Evolutionary conservation across 2,888 invertebrate species (phyloP).

Genomic region (Tanypteryx hageni): DNA sequence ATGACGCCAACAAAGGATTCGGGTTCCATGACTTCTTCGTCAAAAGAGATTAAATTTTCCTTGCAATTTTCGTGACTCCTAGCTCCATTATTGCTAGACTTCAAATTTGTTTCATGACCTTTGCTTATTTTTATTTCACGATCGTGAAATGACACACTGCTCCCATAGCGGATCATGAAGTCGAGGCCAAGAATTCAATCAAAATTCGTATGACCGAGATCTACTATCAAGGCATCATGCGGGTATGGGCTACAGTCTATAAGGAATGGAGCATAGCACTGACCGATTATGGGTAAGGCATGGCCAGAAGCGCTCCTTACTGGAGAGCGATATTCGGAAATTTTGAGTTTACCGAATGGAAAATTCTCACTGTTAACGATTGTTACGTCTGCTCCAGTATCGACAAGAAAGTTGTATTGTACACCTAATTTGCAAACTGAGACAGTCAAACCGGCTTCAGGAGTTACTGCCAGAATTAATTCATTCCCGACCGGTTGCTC

Average conservation of each 20-base stretch:
- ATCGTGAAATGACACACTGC: not conserved
- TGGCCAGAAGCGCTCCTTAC: not conserved
- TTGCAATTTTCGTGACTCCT: no score
- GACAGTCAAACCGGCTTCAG: not conserved
- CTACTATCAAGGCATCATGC: no score
- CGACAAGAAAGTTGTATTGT: not conserved
- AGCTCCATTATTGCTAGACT: no score
- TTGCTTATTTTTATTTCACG: not conserved
- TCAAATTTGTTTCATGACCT: not conserved
- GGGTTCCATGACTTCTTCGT: no score
- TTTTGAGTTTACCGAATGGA: not conserved
- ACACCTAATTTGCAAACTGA: not conserved
- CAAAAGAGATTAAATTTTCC: no score
- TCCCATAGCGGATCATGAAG: not conserved
- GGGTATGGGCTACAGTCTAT: not conserved
- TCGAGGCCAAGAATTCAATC: not conserved
- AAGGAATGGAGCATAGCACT: not conserved
- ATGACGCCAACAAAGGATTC: no score
- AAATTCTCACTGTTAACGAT: not conserved
- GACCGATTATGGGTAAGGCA: not conserved
- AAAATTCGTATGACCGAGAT: not conserved
- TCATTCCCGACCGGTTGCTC: not conserved
- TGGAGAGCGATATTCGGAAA: no score
- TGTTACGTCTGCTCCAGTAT: not conserved
- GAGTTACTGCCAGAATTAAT: not conserved